These are phyloP conservation scores for Aphidius colemani DNA, from an alignment of 2,888 invertebrate species.

Conservation along the genomic window DNA sequence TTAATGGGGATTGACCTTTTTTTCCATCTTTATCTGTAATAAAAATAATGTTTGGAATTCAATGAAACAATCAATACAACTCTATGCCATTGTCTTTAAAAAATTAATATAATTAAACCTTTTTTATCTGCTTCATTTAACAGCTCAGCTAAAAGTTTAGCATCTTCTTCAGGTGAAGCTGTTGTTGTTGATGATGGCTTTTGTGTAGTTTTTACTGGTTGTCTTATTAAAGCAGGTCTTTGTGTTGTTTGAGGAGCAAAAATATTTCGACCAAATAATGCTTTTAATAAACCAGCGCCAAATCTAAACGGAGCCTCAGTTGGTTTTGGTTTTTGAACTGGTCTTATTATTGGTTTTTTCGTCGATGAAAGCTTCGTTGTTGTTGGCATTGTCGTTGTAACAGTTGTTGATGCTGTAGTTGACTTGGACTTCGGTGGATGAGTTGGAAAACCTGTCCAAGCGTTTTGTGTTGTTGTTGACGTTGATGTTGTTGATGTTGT, in stretches of 20 bases:
- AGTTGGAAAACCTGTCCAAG: slow-evolving; percentile 33
- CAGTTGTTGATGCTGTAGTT: slow-evolving; percentile 26
- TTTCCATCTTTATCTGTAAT: slow-evolving; percentile 6
- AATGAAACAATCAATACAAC: background rate
- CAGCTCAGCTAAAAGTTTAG: slow-evolving; percentile 49
- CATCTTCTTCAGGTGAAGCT: slow-evolving; percentile 52
- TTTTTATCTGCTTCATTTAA: slow-evolving; percentile 41
- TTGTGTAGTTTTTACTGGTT: slow-evolving; percentile 38
- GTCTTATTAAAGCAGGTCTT: slow-evolving; percentile 56
- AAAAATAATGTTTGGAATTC: background rate
- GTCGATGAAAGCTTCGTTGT: slow-evolving; percentile 37
- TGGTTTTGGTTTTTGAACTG: slow-evolving; percentile 51
- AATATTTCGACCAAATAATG: slow-evolving; percentile 50
- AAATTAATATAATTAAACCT: slow-evolving; percentile 28
- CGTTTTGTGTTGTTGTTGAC: slow-evolving; percentile 27
- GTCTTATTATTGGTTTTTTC: slow-evolving; percentile 33
- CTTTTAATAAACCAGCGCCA: slow-evolving; percentile 48
- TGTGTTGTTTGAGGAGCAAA: slow-evolving; percentile 39
- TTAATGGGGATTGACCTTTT: slow-evolving; percentile 11
- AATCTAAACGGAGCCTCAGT: slow-evolving; percentile 53
- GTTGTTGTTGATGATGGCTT: slow-evolving; percentile 38
- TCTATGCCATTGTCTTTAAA: background rate
- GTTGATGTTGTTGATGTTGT: slow-evolving; percentile 30
- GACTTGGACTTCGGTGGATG: slow-evolving; percentile 22
- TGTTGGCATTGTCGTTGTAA: slow-evolving; percentile 30